Evolutionary conservation across 1,140 invertebrate genomes (phyloP), one percentile per base, ranked within the genome.

Genomic region (Sarcophaga bullata): DNA sequence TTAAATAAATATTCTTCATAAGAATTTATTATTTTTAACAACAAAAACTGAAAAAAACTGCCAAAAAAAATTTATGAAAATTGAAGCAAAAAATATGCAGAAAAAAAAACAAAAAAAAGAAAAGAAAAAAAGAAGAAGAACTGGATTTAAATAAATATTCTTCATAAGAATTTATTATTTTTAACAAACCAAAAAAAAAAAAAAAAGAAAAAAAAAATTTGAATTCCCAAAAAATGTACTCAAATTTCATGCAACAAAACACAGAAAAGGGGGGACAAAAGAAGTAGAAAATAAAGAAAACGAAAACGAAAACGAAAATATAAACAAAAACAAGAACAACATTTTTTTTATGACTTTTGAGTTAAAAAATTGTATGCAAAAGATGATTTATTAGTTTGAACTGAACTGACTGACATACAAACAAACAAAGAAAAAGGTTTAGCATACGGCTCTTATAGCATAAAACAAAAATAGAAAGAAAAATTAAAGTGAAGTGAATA

Each of bases 271-370:
- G 25, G 1, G 25, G 25, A 37, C 25, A 37, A 37, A 37, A 37
- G 1, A 37, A 37, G 4, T 37, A 37, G 4, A 37, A 37, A 37
- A 37, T 37, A 37, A 37, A 37, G 4, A 2, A 37, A 37, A 37
- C 1, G 4, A 37, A 37, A 37, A 37, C 25, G 25, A 37, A 37
- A 37, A 37, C 4, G 25, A 37, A 37, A 2, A 37, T 37, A 37
- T 37, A 37, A 37, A 37, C 25, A 37, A 37, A 4, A 37, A 4
- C 25, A 37, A 37, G 25, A 58, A 15, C 52, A 15, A 58, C 11
- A 58, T 11, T 58, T 58, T 58, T 9, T 58, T 58, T 58, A 58
- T 58, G 52, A 58, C 52, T 58, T 58, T 58, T 58, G 52, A 58
- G 52, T 15, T 9, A 37, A 37, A 37, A 37, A 58, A 58, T 15